Conservation (phyloP, 2,888 invertebrate genomes). For the Cremastinae sp. region DNA sequence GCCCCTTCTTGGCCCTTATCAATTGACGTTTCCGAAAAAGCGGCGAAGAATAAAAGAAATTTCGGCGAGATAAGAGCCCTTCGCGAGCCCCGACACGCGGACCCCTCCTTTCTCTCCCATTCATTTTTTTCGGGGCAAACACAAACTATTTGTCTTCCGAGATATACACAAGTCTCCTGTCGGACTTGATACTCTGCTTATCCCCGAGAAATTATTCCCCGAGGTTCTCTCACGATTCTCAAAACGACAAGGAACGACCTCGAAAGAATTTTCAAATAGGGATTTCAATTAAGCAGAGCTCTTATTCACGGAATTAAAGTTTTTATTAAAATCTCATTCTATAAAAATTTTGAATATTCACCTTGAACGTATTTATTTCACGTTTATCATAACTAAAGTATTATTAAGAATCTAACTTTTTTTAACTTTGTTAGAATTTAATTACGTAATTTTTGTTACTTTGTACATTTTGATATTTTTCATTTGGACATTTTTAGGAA, state of each 20-base stretch:
- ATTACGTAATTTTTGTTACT: too few species aligned
- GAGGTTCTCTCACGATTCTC: slow-evolving; percentile 6
- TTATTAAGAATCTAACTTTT: too few species aligned
- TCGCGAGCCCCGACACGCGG: slow-evolving; percentile 11
- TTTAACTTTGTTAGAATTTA: too few species aligned
- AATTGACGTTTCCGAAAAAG: slow-evolving; percentile 32
- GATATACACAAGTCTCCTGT: slow-evolving; percentile 8
- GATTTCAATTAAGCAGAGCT: too few species aligned
- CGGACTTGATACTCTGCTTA: slow-evolving; percentile 28
- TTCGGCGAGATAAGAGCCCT: slow-evolving; percentile 35
- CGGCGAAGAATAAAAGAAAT: slow-evolving; percentile 37
- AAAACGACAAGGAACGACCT: not conserved
- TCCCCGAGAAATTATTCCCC: slow-evolving; percentile 35
- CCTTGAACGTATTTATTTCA: too few species aligned
- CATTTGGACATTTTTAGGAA: too few species aligned
- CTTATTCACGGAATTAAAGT: not conserved
- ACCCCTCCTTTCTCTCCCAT: slow-evolving; percentile 16
- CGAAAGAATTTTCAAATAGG: not conserved
- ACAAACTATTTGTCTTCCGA: slow-evolving; percentile 40
- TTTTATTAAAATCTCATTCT: not conserved
- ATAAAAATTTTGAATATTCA: too few species aligned
- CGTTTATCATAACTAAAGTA: too few species aligned
- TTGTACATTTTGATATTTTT: too few species aligned
- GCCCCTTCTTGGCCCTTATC: slow-evolving; percentile 15
- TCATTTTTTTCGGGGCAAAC: slow-evolving; percentile 23